Percentiles rank a stretch among this genome's conserved stretches.
phyloP scores from a whole-genome alignment of 2,113 vertebrate species.

The Equus przewalskii region DNA sequence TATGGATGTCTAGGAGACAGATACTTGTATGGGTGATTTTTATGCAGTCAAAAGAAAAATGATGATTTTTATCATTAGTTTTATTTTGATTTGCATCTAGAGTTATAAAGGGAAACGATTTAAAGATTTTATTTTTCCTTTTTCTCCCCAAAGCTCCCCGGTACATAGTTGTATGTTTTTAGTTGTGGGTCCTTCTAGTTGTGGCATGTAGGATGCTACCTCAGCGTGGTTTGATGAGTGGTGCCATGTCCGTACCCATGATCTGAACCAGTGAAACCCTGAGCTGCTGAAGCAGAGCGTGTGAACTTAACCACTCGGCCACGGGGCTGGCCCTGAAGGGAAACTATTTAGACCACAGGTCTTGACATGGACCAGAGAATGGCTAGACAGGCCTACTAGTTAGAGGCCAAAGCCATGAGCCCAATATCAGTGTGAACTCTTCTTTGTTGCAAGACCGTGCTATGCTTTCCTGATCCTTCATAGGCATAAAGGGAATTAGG shows the following conservation, averaged over 20 bases:
- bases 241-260: too few species aligned
- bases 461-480: neutral
- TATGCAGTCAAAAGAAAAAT: slow-evolving; percentile 32
- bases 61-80: neutral
- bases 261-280: too few species aligned
- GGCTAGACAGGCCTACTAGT: neutral
- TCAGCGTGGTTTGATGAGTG: too few species aligned
- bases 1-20: neutral
- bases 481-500: neutral
- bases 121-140: neutral
- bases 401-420: neutral
- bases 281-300: too few species aligned
- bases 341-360: neutral
- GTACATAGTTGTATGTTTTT: too few species aligned
- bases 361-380: neutral
- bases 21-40: neutral
- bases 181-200: too few species aligned
- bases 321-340: neutral
- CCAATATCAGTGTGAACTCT: neutral
- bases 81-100: slow-evolving; percentile 1
- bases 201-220: too few species aligned
- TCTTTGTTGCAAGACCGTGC: neutral
- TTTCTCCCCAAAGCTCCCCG: too few species aligned
- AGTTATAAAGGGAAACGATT: neutral
- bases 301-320: too few species aligned